phyloP scores from a whole-genome alignment of 2,113 vertebrate genomes.

The Alethe diademata region DNA sequence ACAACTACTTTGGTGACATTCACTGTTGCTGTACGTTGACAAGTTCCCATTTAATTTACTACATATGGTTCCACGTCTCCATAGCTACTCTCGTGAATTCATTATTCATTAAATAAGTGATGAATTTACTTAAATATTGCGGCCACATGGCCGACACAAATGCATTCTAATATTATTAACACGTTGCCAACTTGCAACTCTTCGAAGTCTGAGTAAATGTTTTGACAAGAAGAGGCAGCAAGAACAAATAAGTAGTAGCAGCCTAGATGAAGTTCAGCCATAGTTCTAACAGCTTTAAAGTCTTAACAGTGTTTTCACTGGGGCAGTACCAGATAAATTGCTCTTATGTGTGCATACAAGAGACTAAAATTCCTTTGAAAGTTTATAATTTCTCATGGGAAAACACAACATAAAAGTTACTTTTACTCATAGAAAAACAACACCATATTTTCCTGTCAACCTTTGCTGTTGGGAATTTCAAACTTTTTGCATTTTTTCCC shows the following conservation, averaged over 20 bases:
- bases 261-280: slow-evolving; percentile 78
- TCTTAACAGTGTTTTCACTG: slow-evolving; percentile 80
- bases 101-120: slow-evolving; percentile 80
- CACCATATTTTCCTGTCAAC: slow-evolving; percentile 87
- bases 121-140: slow-evolving; percentile 77
- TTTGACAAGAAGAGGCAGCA: slow-evolving; percentile 81
- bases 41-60: slow-evolving; percentile 71
- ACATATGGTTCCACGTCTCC: slow-evolving; percentile 64
- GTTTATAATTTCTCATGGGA: slow-evolving; percentile 88
- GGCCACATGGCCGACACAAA: slow-evolving; percentile 79
- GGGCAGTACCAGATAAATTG: slow-evolving; percentile 83
- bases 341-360: slow-evolving; percentile 80
- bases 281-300: slow-evolving; percentile 80
- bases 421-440: slow-evolving; percentile 84
- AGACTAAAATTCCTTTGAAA: slow-evolving; percentile 85
- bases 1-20: slow-evolving; percentile 56
- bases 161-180: slow-evolving; percentile 81
- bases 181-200: slow-evolving; percentile 80
- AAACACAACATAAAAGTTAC: slow-evolving; percentile 83
- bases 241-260: slow-evolving; percentile 80
- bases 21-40: slow-evolving; percentile 58
- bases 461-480: slow-evolving; percentile 85
- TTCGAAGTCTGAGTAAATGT: slow-evolving; percentile 80
- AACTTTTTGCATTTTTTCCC: slow-evolving; percentile 83
- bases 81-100: slow-evolving; percentile 74